phyloP scores from a whole-genome alignment of 2,113 vertebrate species.

The Eolophus roseicapilla region DNA sequence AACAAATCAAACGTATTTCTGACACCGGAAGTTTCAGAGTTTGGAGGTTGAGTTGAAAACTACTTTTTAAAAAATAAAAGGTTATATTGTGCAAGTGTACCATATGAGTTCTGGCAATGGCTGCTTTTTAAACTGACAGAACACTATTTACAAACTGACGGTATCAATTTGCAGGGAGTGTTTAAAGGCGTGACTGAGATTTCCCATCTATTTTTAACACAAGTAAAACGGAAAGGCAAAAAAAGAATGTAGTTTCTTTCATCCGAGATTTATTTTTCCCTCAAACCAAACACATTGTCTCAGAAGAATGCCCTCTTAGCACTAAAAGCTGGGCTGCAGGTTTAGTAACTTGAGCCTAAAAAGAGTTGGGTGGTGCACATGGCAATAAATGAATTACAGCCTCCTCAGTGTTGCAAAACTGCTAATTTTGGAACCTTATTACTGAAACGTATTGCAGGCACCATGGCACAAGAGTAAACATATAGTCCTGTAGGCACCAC shows the following conservation, averaged over 20 bases:
- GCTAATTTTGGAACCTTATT: background rate
- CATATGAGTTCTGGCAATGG: background rate
- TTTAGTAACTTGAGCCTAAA: background rate
- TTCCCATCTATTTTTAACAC: constrained; percentile 15
- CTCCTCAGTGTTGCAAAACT: background rate
- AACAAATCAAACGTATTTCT: background rate
- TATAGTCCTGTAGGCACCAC: background rate
- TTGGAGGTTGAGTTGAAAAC: background rate
- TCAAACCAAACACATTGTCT: background rate
- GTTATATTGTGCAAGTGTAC: background rate
- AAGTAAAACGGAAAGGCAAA: background rate
- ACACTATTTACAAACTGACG: background rate
- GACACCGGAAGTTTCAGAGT: background rate
- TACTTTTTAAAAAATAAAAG: background rate
- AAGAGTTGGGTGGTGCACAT: background rate
- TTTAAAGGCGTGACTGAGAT: background rate
- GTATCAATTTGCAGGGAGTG: background rate
- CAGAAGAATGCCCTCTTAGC: background rate
- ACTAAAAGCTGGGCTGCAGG: background rate
- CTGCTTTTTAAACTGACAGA: background rate
- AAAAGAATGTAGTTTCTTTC: background rate
- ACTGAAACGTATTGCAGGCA: background rate
- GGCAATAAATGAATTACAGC: background rate
- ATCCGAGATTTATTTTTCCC: background rate
- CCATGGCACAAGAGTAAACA: background rate